These are phyloP conservation scores for Grantiella picta DNA, from an alignment of 2,113 vertebrate genomes.

Conservation along the genomic window DNA sequence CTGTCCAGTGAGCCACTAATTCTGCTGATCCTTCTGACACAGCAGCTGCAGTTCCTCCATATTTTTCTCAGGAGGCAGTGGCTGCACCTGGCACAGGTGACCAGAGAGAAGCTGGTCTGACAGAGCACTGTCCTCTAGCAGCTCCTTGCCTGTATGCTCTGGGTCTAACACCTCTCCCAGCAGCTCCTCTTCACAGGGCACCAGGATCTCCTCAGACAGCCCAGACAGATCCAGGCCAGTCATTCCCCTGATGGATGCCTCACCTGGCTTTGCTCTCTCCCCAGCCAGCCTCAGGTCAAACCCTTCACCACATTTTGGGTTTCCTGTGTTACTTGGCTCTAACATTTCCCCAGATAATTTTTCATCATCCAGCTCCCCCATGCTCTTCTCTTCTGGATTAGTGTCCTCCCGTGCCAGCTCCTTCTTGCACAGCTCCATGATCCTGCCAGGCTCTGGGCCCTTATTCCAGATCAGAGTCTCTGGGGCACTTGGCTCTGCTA, in stretches of 20 bases:
- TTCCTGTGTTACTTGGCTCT: neutral
- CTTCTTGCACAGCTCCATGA: neutral
- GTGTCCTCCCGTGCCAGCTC: neutral
- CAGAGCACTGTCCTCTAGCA: neutral
- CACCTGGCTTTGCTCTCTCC: neutral
- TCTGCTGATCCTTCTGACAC: neutral
- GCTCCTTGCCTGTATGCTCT: neutral
- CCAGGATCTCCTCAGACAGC: neutral
- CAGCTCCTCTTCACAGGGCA: neutral
- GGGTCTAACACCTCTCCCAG: neutral
- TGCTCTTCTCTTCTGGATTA: neutral
- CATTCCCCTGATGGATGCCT: fast-evolving
- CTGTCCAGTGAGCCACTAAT: neutral
- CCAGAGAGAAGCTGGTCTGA: neutral
- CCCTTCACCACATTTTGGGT: neutral
- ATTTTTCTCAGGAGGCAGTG: neutral
- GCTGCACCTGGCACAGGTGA: neutral
- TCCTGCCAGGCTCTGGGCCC: neutral
- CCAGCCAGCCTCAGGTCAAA: neutral
- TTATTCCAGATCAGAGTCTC: neutral
- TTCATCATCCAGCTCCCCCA: neutral
- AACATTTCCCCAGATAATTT: neutral
- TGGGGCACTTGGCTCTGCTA: neutral
- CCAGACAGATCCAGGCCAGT: neutral
- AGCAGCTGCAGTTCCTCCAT: neutral